Evolutionary conservation across 2,888 invertebrate species (phyloP), one percentile per base, ranked within the genome.

Genomic region (Aleiodes testaceus): DNA sequence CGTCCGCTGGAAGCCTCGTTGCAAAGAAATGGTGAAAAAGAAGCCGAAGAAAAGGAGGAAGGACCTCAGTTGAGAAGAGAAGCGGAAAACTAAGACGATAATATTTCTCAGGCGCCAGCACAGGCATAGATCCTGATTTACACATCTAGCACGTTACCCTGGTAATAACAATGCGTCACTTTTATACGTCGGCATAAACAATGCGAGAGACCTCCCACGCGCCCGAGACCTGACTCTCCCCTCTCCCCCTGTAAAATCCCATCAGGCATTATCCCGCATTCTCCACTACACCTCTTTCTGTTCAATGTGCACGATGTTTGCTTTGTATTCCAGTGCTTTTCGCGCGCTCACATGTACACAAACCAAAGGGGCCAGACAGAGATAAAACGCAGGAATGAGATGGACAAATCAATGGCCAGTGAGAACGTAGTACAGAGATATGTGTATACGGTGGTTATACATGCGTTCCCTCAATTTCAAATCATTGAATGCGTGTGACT

Each of bases 81-180:
- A 45, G 44, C 20, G 76, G 75, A 78, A 75, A 75, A 78, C 77
- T 80, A 79, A 82, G 81, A 82, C 78, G 80, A 81, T 81, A 79
- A 80, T 82, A 81, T 80, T 79, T 82, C 79, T 80, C 77, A 73
- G 75, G 76, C 78, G 76, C 80, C 78, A 71, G 75, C 74, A 36
- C 71, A 59, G 70, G 78, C 79, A 81, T 82, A 83, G 81, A 83
- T 83, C 82, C 82, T 83, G 82, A 83, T 83, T 81, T 81, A 83
- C 80, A 80, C 82, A 81, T 81, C 80, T 78, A 81, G 78, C 81
- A 80, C 81, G 80, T 80, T 79, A 76, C 80, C 75, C 77, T 72
- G 77, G 81, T 79, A 83, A 83, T 83, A 81, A 82, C 82, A 81
- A 82, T 83, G 79, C 81, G 80, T 83, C 82, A 83, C 81, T 81